These are phyloP conservation scores for Panonychus citri DNA, from an alignment of 1,140 invertebrate genomes.

Conservation along the genomic window DNA sequence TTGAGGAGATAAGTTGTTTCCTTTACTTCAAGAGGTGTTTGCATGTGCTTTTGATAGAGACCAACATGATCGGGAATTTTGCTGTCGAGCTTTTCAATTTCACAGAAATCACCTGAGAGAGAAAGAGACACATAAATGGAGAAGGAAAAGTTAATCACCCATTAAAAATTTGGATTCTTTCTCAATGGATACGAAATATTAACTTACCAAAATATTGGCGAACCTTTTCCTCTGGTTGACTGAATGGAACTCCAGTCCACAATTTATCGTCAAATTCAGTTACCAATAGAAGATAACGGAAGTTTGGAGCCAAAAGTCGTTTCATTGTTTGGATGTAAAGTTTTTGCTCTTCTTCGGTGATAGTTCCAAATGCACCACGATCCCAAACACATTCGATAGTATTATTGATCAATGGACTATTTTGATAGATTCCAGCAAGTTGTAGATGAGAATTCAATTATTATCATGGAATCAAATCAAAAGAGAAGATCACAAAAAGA, in stretches of 20 bases:
- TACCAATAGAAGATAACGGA: slow-evolving; percentile 4
- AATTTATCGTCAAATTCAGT: neutral
- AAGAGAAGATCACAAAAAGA: neutral
- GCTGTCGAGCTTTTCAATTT: slow-evolving; percentile 6
- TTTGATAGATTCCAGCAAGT: no score
- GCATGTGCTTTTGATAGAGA: slow-evolving; percentile 8
- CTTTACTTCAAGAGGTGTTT: neutral
- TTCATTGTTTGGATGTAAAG: slow-evolving; percentile 2
- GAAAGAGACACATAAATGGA: no score
- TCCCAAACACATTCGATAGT: slow-evolving; percentile 5
- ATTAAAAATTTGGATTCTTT: neutral
- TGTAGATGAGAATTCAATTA: no score
- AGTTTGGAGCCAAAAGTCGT: slow-evolving; percentile 1
- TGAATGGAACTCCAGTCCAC: slow-evolving; percentile 4
- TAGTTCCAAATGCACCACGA: slow-evolving; percentile 6
- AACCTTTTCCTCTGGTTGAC: slow-evolving; percentile 4
- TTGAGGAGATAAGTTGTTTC: slow-evolving; percentile 4
- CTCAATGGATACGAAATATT: neutral
- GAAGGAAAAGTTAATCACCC: neutral
- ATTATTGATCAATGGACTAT: slow-evolving; percentile 1
- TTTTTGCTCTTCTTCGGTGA: slow-evolving; percentile 5
- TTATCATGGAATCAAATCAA: neutral
- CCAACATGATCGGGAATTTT: slow-evolving; percentile 1
- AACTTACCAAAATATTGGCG: neutral
- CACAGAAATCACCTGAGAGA: neutral